phyloP scores from a whole-genome alignment of 2,113 vertebrate species.

The Gavia stellata region DNA sequence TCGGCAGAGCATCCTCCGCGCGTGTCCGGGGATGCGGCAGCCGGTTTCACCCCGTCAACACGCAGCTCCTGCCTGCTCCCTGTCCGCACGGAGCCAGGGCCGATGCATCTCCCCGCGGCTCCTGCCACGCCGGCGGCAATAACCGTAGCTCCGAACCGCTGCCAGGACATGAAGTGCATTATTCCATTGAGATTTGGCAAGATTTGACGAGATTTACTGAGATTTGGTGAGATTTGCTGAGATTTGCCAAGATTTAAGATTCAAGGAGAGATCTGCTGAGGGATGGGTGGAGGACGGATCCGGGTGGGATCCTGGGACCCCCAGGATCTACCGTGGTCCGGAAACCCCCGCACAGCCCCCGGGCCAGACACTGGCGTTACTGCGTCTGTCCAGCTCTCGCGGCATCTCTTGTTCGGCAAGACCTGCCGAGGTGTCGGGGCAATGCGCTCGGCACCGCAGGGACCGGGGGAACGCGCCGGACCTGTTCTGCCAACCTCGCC shows the following conservation, averaged over 20 bases:
- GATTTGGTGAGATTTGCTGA: rapidly evolving
- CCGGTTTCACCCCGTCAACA: rapidly evolving
- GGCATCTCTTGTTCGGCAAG: rapidly evolving
- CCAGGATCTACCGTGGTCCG: rapidly evolving
- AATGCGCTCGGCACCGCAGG: rapidly evolving
- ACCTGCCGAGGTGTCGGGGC: neutral
- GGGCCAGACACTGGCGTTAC: rapidly evolving
- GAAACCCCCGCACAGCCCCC: rapidly evolving
- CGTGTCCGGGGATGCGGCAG: rapidly evolving
- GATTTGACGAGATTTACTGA: too few species aligned
- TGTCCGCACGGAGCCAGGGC: neutral
- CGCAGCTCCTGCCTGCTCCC: neutral
- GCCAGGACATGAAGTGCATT: rapidly evolving
- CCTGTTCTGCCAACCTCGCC: neutral
- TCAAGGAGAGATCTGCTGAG: rapidly evolving
- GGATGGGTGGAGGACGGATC: rapidly evolving
- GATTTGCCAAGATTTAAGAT: rapidly evolving
- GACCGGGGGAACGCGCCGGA: rapidly evolving
- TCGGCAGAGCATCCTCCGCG: rapidly evolving
- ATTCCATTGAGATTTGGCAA: too few species aligned
- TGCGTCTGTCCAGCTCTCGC: rapidly evolving
- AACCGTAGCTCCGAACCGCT: rapidly evolving
- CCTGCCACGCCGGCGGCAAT: rapidly evolving
- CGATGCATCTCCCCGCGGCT: too few species aligned
- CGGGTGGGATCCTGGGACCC: neutral